Conservation (phyloP, 2,797 vertebrate species). For the Neostethus bicornis region DNA sequence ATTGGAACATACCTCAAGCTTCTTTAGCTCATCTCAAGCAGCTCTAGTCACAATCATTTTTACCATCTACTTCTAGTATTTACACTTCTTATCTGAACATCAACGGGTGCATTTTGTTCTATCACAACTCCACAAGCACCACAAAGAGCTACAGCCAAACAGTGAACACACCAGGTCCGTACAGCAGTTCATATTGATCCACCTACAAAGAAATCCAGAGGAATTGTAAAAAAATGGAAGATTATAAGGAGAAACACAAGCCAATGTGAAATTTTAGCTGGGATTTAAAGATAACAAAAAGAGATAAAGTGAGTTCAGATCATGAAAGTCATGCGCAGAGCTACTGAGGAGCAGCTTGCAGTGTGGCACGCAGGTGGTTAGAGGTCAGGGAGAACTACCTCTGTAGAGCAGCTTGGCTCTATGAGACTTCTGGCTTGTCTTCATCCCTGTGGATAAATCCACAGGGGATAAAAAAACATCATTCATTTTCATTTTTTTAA, state of each 20-base stretch:
- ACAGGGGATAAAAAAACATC: constrained; percentile 45
- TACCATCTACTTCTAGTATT: not conserved
- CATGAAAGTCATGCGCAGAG: constrained; percentile 41
- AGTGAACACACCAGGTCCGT: constrained; percentile 79
- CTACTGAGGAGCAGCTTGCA: constrained; percentile 58
- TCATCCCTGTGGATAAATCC: constrained; percentile 67
- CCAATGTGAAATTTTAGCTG: constrained; percentile 8
- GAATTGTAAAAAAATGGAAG: constrained; percentile 20
- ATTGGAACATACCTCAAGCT: constrained; percentile 19
- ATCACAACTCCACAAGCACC: constrained; percentile 44
- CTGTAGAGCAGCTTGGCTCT: constrained; percentile 65
- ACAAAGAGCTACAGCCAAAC: constrained; percentile 43
- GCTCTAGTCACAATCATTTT: not conserved
- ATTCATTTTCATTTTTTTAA: constrained; percentile 28
- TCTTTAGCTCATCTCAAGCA: constrained; percentile 11
- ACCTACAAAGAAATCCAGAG: constrained; percentile 60
- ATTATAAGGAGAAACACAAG: constrained; percentile 10
- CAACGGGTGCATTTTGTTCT: constrained; percentile 20
- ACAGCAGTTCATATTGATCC: constrained; percentile 82
- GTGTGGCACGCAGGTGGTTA: constrained; percentile 49
- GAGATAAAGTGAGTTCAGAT: constrained; percentile 68
- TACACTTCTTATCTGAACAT: not conserved
- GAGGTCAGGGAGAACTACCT: constrained; percentile 76
- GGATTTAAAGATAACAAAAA: constrained; percentile 35
- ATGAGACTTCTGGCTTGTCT: constrained; percentile 72